Evolutionary conservation across 2,888 invertebrate species (phyloP).

Genomic region (Nemurella pictetii): DNA sequence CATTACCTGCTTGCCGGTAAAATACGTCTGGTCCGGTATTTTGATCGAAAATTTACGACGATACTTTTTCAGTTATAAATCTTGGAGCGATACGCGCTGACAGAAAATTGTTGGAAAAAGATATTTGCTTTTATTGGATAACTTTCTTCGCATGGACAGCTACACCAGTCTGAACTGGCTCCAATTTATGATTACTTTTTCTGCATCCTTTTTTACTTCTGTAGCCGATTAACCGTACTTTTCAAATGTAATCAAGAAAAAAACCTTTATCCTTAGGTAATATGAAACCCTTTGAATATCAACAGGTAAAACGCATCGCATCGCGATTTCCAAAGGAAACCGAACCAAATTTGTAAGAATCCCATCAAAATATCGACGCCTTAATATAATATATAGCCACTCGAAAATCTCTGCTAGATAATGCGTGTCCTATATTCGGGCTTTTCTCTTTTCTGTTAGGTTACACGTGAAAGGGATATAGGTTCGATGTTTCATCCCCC

Average conservation of each 20-base stretch:
- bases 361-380: background rate
- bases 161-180: background rate
- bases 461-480: constrained; percentile 9
- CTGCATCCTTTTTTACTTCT: background rate
- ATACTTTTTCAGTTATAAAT: constrained; percentile 34
- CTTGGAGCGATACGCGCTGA: constrained; percentile 32
- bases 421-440: background rate
- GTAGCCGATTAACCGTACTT: no score
- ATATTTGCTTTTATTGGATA: constrained; percentile 35
- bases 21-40: constrained; percentile 34
- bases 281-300: background rate
- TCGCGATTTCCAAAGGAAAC: no score
- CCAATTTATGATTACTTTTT: background rate
- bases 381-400: background rate
- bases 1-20: constrained; percentile 28
- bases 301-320: background rate
- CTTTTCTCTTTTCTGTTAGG: background rate
- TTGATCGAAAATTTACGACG: constrained; percentile 35
- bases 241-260: background rate
- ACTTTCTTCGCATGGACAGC: constrained; percentile 6
- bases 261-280: background rate
- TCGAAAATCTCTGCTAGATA: background rate
- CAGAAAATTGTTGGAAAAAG: constrained; percentile 26
- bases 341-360: background rate
- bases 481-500: constrained; percentile 34